Percentiles rank a stretch among this genome's conserved stretches.
phyloP scores from a whole-genome alignment of 2,113 vertebrate species.

The Chelonoidis abingdonii region DNA sequence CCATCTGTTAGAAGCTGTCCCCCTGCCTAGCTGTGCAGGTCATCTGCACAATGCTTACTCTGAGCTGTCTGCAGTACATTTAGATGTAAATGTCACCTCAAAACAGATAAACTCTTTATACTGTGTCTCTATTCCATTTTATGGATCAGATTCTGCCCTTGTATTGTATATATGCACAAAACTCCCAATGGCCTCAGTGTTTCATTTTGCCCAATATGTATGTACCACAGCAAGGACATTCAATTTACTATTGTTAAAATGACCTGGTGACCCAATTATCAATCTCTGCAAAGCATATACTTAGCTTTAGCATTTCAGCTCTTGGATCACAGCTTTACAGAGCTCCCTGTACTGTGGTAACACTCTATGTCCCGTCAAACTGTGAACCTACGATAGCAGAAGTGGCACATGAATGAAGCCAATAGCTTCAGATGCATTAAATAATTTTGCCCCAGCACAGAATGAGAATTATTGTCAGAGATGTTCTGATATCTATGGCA shows the following conservation, averaged over 20 bases:
- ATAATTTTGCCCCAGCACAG: neutral
- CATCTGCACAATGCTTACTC: neutral
- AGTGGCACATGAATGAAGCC: accelerated
- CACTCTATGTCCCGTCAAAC: neutral
- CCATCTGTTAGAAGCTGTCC: neutral
- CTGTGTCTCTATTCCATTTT: neutral
- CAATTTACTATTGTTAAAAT: neutral
- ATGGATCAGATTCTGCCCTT: neutral
- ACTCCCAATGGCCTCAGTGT: neutral
- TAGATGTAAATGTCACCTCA: neutral
- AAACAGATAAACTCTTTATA: constrained; percentile 26
- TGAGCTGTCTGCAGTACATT: neutral
- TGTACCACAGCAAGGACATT: accelerated
- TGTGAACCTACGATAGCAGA: neutral
- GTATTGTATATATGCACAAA: neutral
- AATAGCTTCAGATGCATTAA: neutral
- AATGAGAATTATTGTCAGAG: neutral
- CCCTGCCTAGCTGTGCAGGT: neutral
- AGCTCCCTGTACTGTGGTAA: neutral
- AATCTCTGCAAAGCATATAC: neutral
- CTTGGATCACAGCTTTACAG: neutral
- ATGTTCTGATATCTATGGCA: neutral
- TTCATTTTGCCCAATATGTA: constrained; percentile 1
- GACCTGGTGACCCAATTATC: constrained; percentile 56
- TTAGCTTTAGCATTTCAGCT: neutral